phyloP scores from a whole-genome alignment of 2,888 invertebrate species.

The Drosophila trichaetosa region DNA sequence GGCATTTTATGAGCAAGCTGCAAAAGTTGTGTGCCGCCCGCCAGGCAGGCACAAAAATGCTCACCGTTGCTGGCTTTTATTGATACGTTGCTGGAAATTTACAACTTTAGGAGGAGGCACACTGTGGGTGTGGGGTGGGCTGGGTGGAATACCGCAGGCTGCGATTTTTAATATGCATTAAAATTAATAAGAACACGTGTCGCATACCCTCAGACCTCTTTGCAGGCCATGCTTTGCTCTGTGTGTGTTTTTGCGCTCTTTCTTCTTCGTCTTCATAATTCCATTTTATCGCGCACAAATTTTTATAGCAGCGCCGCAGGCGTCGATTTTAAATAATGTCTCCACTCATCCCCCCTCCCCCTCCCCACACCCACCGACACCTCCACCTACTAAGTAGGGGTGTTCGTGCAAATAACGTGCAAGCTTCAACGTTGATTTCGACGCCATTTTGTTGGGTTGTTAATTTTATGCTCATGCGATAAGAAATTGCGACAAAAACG shows the following conservation, averaged over 20 bases:
- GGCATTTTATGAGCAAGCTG: slow-evolving; percentile 44
- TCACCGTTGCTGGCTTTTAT: slow-evolving; percentile 47
- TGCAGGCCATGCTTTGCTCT: neutral
- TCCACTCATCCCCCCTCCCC: neutral
- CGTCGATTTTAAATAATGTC: slow-evolving; percentile 74
- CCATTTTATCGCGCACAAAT: slow-evolving; percentile 78
- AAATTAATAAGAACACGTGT: slow-evolving; percentile 81
- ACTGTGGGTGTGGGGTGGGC: neutral
- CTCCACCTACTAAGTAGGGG: neutral
- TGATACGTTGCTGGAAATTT: slow-evolving; percentile 60
- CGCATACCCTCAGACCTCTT: slow-evolving; percentile 22
- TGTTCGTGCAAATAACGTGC: slow-evolving; percentile 40
- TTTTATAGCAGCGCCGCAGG: slow-evolving; percentile 73
- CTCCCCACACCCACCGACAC: too few relatives aligned
- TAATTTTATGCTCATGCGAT: slow-evolving; percentile 75
- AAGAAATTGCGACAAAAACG: slow-evolving; percentile 71
- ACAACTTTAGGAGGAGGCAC: slow-evolving; percentile 31
- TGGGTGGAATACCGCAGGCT: slow-evolving; percentile 37
- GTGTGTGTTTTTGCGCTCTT: neutral
- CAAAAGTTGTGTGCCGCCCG: slow-evolving; percentile 12
- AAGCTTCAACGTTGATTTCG: slow-evolving; percentile 60
- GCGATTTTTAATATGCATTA: slow-evolving; percentile 77
- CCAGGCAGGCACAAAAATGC: slow-evolving; percentile 8
- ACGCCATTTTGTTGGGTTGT: slow-evolving; percentile 71
- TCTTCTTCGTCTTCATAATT: slow-evolving; percentile 61